Evolutionary conservation across 2,113 vertebrate genomes (phyloP).

Genomic region (Spermophilus dauricus): DNA sequence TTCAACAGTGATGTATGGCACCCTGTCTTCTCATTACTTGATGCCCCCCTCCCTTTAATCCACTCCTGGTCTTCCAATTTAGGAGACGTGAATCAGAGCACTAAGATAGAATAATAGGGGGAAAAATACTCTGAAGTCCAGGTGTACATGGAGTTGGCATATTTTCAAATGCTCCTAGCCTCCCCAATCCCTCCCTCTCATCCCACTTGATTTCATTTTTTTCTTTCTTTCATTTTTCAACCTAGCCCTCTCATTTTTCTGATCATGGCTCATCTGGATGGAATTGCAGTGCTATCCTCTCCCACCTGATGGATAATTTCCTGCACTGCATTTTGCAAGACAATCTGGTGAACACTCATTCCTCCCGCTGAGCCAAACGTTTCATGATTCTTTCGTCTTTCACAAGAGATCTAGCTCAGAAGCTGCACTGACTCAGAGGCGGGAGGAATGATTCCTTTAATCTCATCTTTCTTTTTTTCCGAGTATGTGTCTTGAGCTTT

Average conservation of each 20-base stretch:
- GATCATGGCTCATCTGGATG: constrained; percentile 82
- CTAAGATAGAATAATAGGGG: not conserved
- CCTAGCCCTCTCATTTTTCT: constrained; percentile 63
- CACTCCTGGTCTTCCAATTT: not conserved
- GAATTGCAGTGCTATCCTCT: constrained; percentile 77
- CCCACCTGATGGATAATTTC: constrained; percentile 89
- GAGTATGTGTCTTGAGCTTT: constrained; percentile 54
- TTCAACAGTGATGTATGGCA: not conserved
- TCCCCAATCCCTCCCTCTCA: not conserved
- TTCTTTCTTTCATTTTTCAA: constrained; percentile 30
- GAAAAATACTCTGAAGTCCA: not conserved
- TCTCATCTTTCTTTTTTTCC: constrained; percentile 55
- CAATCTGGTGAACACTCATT: constrained; percentile 84
- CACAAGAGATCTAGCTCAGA: constrained; percentile 69
- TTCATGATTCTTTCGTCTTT: constrained; percentile 73
- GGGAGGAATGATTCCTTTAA: constrained; percentile 60
- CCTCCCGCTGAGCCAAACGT: constrained; percentile 66
- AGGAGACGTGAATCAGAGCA: constrained; percentile 6
- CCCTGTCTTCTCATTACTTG: not conserved
- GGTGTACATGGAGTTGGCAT: not conserved
- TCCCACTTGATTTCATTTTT: constrained; percentile 57
- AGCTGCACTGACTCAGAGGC: constrained; percentile 64
- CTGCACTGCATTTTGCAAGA: constrained; percentile 82
- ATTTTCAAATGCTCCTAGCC: not conserved
- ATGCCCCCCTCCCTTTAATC: not conserved